Base-by-base conservation (phyloP, 2,888 invertebrate genomes). In the Trissoscelio sp. region DNA sequence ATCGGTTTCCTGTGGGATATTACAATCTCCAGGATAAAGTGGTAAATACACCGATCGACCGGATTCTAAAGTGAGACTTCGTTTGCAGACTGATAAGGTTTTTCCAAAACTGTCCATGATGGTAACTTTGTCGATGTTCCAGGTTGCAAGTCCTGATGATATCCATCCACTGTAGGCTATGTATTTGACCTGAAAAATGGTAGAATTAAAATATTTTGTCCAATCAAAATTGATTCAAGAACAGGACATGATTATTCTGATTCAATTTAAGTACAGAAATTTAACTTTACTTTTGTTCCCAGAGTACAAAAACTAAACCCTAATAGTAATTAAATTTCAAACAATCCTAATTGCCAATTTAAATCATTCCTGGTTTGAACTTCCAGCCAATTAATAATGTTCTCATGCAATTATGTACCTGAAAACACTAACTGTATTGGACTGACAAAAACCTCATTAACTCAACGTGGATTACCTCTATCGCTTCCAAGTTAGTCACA, bases 101-200 rank as follows among this genome's bases (percentile, higher is more conserved):
- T 96, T 95, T 11, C 97, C 96, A 88, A 96, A 96, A 89, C 97
- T 97, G 89, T 97, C 97, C 48, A 95, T 95, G 14, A 98, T 93
- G 64, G 95, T 94, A 18, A 97, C 93, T 91, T 96, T 96, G 91
- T 97, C 96, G 79, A 98, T 93, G 85, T 94, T 94, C 94, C 97
- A 95, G 72, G 95, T 93, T 37, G 95, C 94, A 70, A 96, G 93
- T 0, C 97, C 97, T 16, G 96, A 96, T 28, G 96, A 96, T 72
- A 97, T 93, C 98, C 98, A 98, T 11, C 97, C 97, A 83, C 95
- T 95, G 92, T 97, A 97, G 0, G 96, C 96, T 5, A 95, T 96
- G 92, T 98, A 98, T 85, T 95, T 94, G 16, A 98, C 93, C 88
- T 96, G 94, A 0, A 94, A 9, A 44, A 44, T 14, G 3, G n/a